These are phyloP conservation scores for Diaphora mendica DNA, from an alignment of 2,888 invertebrate species.

Conservation along the genomic window DNA sequence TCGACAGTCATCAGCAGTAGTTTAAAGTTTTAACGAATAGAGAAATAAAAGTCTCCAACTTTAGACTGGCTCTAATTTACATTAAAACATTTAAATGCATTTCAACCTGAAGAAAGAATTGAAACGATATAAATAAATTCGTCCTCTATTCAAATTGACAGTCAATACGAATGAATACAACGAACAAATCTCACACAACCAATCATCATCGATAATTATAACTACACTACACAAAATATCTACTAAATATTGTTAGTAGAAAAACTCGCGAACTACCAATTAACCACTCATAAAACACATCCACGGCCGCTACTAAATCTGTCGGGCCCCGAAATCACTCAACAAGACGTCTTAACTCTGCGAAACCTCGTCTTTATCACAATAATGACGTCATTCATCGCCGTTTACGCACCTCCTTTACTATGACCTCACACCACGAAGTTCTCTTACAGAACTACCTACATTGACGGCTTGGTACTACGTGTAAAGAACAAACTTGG, in stretches of 20 bases:
- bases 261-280: conserved; percentile 44
- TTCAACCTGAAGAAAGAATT: background rate
- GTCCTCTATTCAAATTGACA: background rate
- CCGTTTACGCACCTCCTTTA: conserved; percentile 66
- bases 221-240: conserved; percentile 4
- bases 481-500: background rate
- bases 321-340: conserved; percentile 71
- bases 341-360: conserved; percentile 76
- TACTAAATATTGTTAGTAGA: conserved; percentile 18
- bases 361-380: conserved; percentile 78
- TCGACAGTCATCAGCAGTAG: too few species aligned
- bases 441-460: conserved; percentile 20
- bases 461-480: conserved; percentile 50
- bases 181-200: background rate
- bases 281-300: conserved; percentile 52
- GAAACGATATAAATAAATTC: background rate
- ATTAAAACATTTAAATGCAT: background rate
- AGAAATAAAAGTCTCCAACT: too few species aligned
- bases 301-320: conserved; percentile 63
- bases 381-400: conserved; percentile 82
- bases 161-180: background rate
- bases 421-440: conserved; percentile 39
- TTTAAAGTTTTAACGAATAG: too few species aligned
- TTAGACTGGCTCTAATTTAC: too few species aligned
- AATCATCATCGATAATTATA: background rate